Conservation (phyloP, 2,888 invertebrate species). For the Lepidonotus clava region DNA sequence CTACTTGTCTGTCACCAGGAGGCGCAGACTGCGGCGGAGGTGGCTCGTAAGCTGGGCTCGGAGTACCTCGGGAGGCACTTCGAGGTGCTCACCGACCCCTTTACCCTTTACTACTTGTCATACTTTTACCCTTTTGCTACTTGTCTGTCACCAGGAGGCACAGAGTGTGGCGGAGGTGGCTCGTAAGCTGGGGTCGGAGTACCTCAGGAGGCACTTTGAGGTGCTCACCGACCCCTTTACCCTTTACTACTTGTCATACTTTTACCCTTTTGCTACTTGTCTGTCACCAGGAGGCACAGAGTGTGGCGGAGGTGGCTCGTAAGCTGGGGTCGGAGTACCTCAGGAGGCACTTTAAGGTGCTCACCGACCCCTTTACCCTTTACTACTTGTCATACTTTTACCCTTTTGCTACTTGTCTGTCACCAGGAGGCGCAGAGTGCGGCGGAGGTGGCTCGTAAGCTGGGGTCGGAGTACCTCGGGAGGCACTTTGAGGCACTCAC, state of each 20-base stretch:
- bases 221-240: slow-evolving; percentile 86
- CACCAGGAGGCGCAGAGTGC: slow-evolving; percentile 71
- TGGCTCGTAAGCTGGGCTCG: slow-evolving; percentile 68
- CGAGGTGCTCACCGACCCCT: slow-evolving; percentile 86
- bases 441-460: slow-evolving; percentile 68
- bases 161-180: slow-evolving; percentile 70
- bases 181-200: slow-evolving; percentile 68
- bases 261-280: too few species aligned
- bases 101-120: too few species aligned
- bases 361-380: slow-evolving; percentile 88
- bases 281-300: slow-evolving; percentile 70
- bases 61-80: slow-evolving; percentile 80
- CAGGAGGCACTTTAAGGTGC: slow-evolving; percentile 82
- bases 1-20: slow-evolving; percentile 66
- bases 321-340: slow-evolving; percentile 70
- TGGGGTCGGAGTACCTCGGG: slow-evolving; percentile 70
- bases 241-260: too few species aligned
- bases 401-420: too few species aligned
- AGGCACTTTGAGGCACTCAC: slow-evolving; percentile 84
- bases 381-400: too few species aligned
- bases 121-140: too few species aligned
- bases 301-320: slow-evolving; percentile 69
- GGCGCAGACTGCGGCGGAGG: slow-evolving; percentile 70
- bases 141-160: slow-evolving; percentile 69
- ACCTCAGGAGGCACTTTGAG: slow-evolving; percentile 82